Conservation (phyloP, 2,797 vertebrate species). For the Sarcophilus harrisii region DNA sequence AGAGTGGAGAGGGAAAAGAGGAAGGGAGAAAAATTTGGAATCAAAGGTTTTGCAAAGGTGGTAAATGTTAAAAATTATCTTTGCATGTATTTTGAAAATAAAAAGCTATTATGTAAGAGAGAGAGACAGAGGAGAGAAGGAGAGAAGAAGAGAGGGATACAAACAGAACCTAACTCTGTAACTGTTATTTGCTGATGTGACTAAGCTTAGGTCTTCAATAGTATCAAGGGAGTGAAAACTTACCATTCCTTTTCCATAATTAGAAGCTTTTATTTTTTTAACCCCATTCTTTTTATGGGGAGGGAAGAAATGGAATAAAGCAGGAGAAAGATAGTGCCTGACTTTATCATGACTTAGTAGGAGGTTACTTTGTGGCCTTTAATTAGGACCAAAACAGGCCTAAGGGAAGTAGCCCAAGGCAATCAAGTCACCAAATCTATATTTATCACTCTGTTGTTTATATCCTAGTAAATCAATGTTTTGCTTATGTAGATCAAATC, state of each 20-base stretch:
- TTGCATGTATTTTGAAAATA: no score
- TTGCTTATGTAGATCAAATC: slow-evolving; percentile 2
- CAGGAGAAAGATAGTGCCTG: neutral
- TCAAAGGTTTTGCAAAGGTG: no score
- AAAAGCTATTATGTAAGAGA: no score
- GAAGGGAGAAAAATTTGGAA: no score
- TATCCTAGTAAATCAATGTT: neutral
- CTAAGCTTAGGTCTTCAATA: neutral
- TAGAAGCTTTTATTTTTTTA: slow-evolving; percentile 11
- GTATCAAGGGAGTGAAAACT: neutral
- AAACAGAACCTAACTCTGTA: slow-evolving; percentile 6
- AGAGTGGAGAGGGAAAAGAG: no score
- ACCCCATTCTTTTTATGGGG: neutral
- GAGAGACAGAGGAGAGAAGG: no score
- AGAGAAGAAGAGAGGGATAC: no score
- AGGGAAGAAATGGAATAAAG: accelerated
- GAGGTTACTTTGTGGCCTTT: neutral
- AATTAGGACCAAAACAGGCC: neutral
- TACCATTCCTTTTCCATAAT: neutral
- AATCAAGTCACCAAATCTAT: neutral
- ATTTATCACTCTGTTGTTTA: neutral
- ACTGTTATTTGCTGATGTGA: neutral
- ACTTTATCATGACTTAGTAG: neutral
- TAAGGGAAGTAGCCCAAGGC: slow-evolving; percentile 10
- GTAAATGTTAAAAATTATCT: no score